Conservation (phyloP, 37 sponge, comb jelly and placozoan species). For the Corticium candelabrum region DNA sequence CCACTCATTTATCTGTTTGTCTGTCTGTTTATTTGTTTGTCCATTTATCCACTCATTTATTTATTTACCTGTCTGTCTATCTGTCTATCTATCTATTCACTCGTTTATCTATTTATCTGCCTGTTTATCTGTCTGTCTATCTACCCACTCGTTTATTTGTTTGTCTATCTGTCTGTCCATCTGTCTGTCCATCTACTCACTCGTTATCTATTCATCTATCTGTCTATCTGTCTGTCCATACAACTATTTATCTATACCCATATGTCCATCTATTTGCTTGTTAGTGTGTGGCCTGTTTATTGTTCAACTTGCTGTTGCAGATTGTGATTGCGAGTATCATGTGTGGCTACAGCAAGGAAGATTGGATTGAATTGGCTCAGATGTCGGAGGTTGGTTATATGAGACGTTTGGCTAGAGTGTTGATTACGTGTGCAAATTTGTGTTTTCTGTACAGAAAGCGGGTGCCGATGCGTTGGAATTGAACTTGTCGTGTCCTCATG, state of each 20-base stretch:
- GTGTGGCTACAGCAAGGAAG: slow-evolving; percentile 81
- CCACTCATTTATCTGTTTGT: too few species aligned
- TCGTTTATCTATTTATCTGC: too few species aligned
- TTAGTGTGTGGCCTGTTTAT: not conserved
- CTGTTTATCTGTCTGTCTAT: too few species aligned
- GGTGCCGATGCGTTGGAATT: slow-evolving; percentile 94
- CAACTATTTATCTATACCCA: not conserved
- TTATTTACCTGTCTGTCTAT: too few species aligned
- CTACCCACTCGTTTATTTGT: too few species aligned
- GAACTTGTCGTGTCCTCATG: slow-evolving; percentile 94
- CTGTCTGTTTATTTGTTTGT: too few species aligned
- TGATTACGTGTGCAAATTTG: not conserved
- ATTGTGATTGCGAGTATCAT: slow-evolving; percentile 89
- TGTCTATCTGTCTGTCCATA: too few species aligned
- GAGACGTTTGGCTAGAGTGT: not conserved
- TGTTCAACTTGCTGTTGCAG: slow-evolving; percentile 17
- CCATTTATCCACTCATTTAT: too few species aligned
- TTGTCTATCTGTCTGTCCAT: too few species aligned
- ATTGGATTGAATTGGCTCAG: slow-evolving; percentile 69
- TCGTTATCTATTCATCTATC: too few species aligned
- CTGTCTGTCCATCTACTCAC: too few species aligned
- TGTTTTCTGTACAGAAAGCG: slow-evolving; percentile 28
- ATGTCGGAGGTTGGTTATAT: slow-evolving; percentile 33
- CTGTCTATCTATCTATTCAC: too few species aligned
- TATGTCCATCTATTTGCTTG: not conserved